Evolutionary conservation across 2,888 invertebrate species (phyloP).

Genomic region (Campoplex nolae): DNA sequence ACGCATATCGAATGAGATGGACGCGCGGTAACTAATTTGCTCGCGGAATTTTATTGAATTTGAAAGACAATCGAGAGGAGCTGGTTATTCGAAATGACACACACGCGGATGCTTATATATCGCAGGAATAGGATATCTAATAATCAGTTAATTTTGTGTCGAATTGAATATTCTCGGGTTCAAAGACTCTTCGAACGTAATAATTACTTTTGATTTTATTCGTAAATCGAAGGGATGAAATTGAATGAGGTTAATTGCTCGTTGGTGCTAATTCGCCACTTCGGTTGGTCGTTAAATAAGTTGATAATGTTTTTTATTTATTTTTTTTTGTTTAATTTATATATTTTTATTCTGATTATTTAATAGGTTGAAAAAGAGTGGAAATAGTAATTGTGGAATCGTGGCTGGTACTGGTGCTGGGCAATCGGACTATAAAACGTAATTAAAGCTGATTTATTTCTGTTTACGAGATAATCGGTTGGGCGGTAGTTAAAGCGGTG

Average conservation of each 20-base stretch:
- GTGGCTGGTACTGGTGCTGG: background rate
- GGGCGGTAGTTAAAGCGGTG: conserved; percentile 31
- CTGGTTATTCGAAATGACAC: background rate
- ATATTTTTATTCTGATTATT: background rate
- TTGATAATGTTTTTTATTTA: background rate
- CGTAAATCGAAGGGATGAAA: background rate
- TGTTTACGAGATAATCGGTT: conserved; percentile 30
- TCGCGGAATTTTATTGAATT: no score
- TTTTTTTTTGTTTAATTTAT: background rate
- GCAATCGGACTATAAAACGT: conserved; percentile 43
- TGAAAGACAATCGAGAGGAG: background rate
- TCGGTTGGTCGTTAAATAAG: conserved; percentile 31
- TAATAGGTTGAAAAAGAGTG: conserved; percentile 20
- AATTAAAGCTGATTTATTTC: conserved; percentile 44
- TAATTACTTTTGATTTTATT: background rate
- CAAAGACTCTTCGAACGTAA: background rate
- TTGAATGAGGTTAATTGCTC: background rate
- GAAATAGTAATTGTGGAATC: conserved; percentile 36
- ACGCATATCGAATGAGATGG: no score
- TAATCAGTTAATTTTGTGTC: background rate
- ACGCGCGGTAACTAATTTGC: no score
- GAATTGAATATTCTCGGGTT: background rate
- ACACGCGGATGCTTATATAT: background rate
- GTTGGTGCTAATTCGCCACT: conserved; percentile 17
- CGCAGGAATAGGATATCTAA: background rate